Evolutionary conservation across 2,113 vertebrate genomes (phyloP).

Genomic region (Anseranas semipalmata): DNA sequence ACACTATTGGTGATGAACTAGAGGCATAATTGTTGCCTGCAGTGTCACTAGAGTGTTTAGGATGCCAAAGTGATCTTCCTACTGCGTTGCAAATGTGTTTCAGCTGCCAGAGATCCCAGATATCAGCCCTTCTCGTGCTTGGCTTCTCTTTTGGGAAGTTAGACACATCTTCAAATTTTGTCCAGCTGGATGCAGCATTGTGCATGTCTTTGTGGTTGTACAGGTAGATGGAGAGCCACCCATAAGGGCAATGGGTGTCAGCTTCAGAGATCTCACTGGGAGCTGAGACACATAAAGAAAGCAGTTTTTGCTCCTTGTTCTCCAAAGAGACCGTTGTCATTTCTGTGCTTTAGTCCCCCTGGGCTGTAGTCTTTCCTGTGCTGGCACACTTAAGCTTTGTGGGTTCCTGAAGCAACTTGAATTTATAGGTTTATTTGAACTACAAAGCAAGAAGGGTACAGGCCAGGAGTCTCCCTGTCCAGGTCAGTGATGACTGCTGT

Average conservation of each 20-base stretch:
- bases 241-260: neutral
- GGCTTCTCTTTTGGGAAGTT: neutral
- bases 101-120: neutral
- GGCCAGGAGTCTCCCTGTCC: neutral
- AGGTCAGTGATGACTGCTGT: neutral
- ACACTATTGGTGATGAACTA: neutral
- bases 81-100: neutral
- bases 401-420: neutral
- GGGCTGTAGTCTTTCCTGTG: neutral
- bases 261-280: neutral
- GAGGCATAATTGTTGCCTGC: neutral
- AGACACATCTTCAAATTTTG: neutral
- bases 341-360: neutral
- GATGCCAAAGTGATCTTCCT: neutral
- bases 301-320: neutral
- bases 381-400: neutral
- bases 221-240: neutral
- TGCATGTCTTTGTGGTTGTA: neutral
- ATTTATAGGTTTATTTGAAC: neutral
- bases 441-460: neutral
- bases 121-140: neutral
- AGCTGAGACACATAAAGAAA: neutral
- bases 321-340: rapidly evolving
- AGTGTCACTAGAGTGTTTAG: neutral
- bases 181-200: neutral